These are phyloP conservation scores for Chaenogobius annularis DNA, from an alignment of 2,113 vertebrate genomes.

Conservation along the genomic window DNA sequence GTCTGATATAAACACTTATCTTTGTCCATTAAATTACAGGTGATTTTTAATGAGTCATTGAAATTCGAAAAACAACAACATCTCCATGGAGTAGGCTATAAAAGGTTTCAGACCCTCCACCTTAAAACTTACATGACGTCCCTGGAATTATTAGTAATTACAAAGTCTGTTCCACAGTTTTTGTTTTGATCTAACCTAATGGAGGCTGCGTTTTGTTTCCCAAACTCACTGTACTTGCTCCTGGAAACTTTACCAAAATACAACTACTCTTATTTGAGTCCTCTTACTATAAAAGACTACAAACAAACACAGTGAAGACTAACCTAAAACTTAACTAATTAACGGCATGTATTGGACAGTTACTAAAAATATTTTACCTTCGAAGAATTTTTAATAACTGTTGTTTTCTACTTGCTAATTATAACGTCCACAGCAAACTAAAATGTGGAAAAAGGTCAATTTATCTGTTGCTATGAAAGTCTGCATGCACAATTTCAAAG, in stretches of 20 bases:
- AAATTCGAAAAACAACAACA: too few species aligned
- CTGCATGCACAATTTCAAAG: too few species aligned
- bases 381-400: neutral
- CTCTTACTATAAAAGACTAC: neutral
- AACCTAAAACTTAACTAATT: neutral
- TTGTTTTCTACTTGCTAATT: neutral
- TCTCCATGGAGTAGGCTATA: too few species aligned
- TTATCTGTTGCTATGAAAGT: neutral
- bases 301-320: neutral
- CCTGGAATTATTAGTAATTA: too few species aligned
- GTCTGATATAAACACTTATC: too few species aligned
- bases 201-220: neutral
- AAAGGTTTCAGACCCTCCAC: too few species aligned
- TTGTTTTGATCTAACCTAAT: neutral
- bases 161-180: too few species aligned
- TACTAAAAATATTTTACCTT: neutral
- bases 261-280: neutral
- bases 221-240: neutral
- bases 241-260: neutral
- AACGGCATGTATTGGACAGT: neutral
- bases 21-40: too few species aligned
- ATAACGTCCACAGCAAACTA: neutral
- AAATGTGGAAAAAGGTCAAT: neutral
- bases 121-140: too few species aligned
- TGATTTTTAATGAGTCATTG: too few species aligned